A percentile compares a stretch with the other conserved stretches of the same genome.
These are phyloP conservation scores for Tachystola acroxantha DNA, from an alignment of 2,888 invertebrate species.

Conservation along the genomic window DNA sequence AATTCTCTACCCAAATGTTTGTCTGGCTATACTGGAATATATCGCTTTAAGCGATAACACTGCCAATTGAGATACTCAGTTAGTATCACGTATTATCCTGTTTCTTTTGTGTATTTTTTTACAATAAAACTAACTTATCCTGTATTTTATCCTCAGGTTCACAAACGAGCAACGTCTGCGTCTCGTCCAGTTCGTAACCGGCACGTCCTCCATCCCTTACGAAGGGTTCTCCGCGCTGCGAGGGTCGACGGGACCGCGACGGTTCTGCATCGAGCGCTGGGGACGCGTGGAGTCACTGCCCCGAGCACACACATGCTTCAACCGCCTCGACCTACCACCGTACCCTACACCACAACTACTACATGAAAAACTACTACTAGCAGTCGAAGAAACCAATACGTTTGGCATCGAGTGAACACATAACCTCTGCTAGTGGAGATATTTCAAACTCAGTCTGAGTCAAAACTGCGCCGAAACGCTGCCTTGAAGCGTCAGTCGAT, in stretches of 20 bases:
- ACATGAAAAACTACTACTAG: slow-evolving; percentile 93
- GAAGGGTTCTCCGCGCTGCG: slow-evolving; percentile 97
- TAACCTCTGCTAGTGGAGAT: no score
- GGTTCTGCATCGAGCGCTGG: slow-evolving; percentile 99
- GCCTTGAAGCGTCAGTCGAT: no score
- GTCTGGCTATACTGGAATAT: no score
- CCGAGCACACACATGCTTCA: slow-evolving; percentile 98
- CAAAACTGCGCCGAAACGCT: no score
- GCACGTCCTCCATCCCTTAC: slow-evolving; percentile 98
- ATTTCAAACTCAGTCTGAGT: no score
- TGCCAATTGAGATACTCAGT: no score
- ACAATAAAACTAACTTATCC: no score
- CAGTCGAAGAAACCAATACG: slow-evolving; percentile 97
- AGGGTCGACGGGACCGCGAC: slow-evolving; percentile 96
- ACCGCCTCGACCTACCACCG: slow-evolving; percentile 96
- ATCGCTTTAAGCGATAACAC: no score
- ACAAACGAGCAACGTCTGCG: slow-evolving; percentile 96
- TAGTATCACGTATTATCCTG: no score
- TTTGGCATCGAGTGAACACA: slow-evolving; percentile 95
- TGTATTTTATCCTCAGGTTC: slow-evolving; percentile 79
- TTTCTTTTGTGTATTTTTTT: no score
- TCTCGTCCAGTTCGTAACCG: slow-evolving; percentile 97
- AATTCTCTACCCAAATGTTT: no score
- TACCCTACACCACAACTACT: slow-evolving; percentile 95
- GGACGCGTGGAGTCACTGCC: slow-evolving; percentile 96